Evolutionary conservation across 2,113 vertebrate genomes (phyloP).

Genomic region (Neoarius graeffei): DNA sequence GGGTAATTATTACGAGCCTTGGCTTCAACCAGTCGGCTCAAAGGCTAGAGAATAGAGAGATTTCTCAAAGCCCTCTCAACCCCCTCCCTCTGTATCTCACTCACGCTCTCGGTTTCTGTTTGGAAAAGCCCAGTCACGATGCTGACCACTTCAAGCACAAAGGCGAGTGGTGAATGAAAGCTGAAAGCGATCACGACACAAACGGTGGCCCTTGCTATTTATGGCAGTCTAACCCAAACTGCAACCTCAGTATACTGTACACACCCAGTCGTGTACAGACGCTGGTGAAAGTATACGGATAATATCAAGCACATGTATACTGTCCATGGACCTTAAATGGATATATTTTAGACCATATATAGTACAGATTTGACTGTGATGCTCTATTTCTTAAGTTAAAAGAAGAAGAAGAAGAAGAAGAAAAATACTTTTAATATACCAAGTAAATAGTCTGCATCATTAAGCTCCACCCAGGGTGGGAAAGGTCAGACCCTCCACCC

Average conservation of each 20-base stretch:
- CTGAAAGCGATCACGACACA: constrained; percentile 34
- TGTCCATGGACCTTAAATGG: too few species aligned
- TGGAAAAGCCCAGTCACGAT: constrained; percentile 49
- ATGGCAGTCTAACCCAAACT: not conserved
- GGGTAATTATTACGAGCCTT: not conserved
- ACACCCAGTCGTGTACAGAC: not conserved
- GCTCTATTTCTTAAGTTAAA: not conserved
- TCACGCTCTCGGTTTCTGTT: constrained; percentile 5
- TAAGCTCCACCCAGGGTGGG: constrained; percentile 34
- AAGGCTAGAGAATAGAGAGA: constrained; percentile 20
- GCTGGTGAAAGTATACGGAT: not conserved
- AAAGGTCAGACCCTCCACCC: constrained; percentile 26
- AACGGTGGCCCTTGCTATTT: constrained; percentile 10
- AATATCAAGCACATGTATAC: too few species aligned
- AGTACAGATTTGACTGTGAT: too few species aligned
- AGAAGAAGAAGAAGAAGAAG: not conserved
- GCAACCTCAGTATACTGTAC: constrained; percentile 10
- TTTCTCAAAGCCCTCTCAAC: not conserved
- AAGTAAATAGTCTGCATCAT: constrained; percentile 24
- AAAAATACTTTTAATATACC: not conserved
- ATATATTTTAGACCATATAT: not conserved
- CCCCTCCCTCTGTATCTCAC: not conserved
- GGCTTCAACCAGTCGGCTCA: constrained; percentile 7
- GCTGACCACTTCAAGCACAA: constrained; percentile 48
- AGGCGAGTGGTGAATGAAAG: not conserved